Percentiles rank a stretch among this genome's conserved stretches.
These are phyloP conservation scores for Thaleichthys pacificus DNA, from an alignment of 2,797 vertebrate species.

Conservation along the genomic window DNA sequence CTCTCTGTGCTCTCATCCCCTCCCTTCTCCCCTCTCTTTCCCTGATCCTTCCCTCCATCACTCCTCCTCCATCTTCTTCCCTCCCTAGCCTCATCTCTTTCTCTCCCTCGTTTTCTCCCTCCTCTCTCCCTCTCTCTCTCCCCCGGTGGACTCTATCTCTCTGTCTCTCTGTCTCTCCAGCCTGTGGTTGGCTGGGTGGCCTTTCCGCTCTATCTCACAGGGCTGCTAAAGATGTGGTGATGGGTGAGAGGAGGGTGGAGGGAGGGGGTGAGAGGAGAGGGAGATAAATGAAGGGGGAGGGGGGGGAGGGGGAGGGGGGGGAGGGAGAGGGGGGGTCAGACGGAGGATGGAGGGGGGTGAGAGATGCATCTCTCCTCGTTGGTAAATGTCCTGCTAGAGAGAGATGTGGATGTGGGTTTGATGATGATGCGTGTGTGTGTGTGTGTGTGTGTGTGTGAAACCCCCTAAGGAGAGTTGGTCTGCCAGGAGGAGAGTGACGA, in stretches of 20 bases:
- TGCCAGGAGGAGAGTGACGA: conserved; percentile 21
- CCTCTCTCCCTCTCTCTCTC: not conserved
- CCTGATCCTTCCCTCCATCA: not conserved
- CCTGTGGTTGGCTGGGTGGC: conserved; percentile 20
- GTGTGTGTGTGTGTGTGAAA: not conserved
- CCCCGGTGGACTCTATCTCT: not conserved
- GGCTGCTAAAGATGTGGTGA: conserved; percentile 38
- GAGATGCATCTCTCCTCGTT: not conserved
- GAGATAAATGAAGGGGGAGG: not conserved
- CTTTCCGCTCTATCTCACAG: conserved; percentile 21
- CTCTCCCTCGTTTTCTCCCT: not conserved
- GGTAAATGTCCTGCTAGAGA: too few species aligned
- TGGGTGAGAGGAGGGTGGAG: conserved; percentile 1
- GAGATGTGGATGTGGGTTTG: too few species aligned
- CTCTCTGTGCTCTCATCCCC: not conserved
- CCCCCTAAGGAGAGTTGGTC: not conserved
- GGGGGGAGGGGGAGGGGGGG: not conserved
- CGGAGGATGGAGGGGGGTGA: not conserved
- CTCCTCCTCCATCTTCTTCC: not conserved
- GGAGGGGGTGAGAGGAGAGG: not conserved
- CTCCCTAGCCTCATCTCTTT: not conserved
- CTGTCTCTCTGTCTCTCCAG: not conserved
- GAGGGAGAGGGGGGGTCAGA: not conserved
- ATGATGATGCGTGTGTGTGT: too few species aligned
- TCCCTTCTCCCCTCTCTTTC: not conserved